Evolutionary conservation across 2,113 vertebrate genomes (phyloP).

Genomic region (Dipodomys merriami): DNA sequence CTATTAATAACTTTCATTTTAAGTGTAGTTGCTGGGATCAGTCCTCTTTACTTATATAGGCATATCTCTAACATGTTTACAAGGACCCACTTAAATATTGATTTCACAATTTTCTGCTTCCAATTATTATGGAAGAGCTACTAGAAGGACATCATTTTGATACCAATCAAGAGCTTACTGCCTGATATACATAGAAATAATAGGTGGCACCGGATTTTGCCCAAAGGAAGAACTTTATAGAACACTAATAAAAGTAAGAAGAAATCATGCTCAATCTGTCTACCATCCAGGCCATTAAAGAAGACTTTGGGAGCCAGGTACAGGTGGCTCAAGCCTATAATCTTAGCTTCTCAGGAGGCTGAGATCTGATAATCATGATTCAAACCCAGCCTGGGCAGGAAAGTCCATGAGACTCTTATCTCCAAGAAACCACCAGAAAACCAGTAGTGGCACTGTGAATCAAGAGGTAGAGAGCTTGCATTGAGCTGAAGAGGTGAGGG

Average conservation of each 20-base stretch:
- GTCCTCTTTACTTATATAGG: neutral
- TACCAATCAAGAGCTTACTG: neutral
- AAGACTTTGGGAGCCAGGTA: too few relatives aligned
- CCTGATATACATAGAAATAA: neutral
- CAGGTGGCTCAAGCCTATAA: too few relatives aligned
- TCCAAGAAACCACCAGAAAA: too few relatives aligned
- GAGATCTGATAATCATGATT: too few relatives aligned
- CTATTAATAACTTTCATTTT: slow-evolving; percentile 25
- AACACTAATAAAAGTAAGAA: neutral
- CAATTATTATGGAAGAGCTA: neutral
- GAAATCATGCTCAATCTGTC: neutral
- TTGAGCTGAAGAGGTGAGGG: too few relatives aligned
- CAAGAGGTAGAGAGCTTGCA: too few relatives aligned
- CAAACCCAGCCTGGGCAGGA: too few relatives aligned
- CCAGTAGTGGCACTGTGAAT: too few relatives aligned
- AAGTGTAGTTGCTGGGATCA: neutral
- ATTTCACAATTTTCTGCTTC: neutral
- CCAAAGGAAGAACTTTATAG: neutral
- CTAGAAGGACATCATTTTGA: neutral
- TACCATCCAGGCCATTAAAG: too few relatives aligned
- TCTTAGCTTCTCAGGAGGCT: too few relatives aligned
- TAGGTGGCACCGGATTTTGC: neutral
- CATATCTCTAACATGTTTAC: slow-evolving; percentile 16
- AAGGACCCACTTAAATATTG: neutral
- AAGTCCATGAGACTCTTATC: too few relatives aligned